A percentile compares a stretch with the other conserved stretches of the same genome.
phyloP scores from a whole-genome alignment of 2,797 vertebrate genomes.

The Clamator glandarius region DNA sequence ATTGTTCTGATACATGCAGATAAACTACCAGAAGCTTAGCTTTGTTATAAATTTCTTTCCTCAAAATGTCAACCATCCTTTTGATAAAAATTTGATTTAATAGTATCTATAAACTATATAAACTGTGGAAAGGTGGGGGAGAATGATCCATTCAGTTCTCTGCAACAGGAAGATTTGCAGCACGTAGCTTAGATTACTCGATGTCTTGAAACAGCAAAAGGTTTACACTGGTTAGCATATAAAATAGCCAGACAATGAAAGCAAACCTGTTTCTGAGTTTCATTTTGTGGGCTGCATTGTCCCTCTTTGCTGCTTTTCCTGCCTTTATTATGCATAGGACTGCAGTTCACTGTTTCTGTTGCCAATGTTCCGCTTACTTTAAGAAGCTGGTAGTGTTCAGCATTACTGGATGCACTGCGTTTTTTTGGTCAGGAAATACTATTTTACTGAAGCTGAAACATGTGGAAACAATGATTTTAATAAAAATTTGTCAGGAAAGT shows the following conservation, averaged over 20 bases:
- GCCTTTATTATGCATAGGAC: not conserved
- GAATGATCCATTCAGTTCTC: slow-evolving; percentile 31
- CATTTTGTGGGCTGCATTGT: not conserved
- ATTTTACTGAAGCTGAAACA: not conserved
- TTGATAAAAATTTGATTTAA: not conserved
- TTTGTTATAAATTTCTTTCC: not conserved
- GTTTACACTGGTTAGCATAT: not conserved
- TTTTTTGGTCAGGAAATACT: not conserved
- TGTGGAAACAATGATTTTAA: not conserved
- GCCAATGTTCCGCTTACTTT: not conserved
- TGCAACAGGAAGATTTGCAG: not conserved
- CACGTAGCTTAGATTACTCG: not conserved
- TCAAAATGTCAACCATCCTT: not conserved
- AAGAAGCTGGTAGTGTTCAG: not conserved
- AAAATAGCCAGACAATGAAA: not conserved
- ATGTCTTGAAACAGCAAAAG: not conserved
- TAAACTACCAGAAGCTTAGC: not conserved
- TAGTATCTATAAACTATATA: not conserved
- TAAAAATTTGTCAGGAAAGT: not conserved
- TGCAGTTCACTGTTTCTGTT: not conserved
- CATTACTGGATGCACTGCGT: not conserved
- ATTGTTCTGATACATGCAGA: not conserved
- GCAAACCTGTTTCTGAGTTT: not conserved
- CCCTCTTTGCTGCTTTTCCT: not conserved
- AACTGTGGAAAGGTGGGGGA: slow-evolving; percentile 49